Percentiles rank a stretch among this genome's conserved stretches.
Evolutionary conservation across 2,113 vertebrate genomes (phyloP).

Genomic region (Malurus elegans): DNA sequence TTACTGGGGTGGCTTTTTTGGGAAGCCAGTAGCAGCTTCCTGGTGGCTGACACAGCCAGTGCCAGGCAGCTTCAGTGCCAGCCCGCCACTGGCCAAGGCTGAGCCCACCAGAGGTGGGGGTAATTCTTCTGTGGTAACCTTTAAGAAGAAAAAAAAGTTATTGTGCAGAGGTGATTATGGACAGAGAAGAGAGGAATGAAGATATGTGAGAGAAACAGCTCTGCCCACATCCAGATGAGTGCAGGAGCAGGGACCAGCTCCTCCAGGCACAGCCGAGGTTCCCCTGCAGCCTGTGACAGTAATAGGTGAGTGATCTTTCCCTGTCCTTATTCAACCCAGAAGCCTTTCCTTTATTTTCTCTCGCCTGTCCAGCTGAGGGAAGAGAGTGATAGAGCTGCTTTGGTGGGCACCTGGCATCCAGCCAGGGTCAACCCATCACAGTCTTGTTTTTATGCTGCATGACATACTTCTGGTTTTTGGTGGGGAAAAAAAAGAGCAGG

Average conservation of each 20-base stretch:
- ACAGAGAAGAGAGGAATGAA: background rate
- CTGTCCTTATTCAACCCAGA: background rate
- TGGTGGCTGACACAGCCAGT: background rate
- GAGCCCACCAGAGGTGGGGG: too few relatives aligned
- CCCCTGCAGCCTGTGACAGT: background rate
- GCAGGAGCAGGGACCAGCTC: background rate
- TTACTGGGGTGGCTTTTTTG: background rate
- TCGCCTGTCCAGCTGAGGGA: background rate
- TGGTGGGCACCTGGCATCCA: background rate
- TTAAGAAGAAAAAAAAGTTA: background rate
- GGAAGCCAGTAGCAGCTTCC: background rate
- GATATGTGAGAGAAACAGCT: background rate
- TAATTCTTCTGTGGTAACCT: background rate
- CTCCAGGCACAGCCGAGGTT: background rate
- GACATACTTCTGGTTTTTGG: background rate
- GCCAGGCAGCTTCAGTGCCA: background rate
- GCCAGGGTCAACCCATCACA: background rate
- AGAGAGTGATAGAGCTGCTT: background rate
- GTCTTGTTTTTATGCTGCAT: background rate
- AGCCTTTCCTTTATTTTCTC: background rate
- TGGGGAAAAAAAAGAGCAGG: background rate
- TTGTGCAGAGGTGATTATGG: background rate
- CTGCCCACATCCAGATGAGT: background rate
- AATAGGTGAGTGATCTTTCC: background rate
- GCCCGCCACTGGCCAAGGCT: background rate